phyloP scores from a whole-genome alignment of 2,797 vertebrate genomes.

The Hyperoplus immaculatus region DNA sequence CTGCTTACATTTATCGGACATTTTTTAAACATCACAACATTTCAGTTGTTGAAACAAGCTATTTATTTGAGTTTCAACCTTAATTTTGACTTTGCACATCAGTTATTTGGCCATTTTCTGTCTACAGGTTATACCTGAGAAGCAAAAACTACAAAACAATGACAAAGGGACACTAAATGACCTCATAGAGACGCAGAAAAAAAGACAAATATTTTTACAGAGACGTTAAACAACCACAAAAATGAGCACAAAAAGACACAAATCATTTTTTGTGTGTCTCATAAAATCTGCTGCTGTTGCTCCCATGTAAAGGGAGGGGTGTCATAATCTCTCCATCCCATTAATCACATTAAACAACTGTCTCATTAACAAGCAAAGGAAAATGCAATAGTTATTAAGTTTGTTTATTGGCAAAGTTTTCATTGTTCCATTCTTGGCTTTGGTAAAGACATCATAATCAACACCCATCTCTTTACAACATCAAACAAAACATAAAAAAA shows the following conservation, averaged over 20 bases:
- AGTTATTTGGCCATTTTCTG: neutral
- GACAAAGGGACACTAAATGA: neutral
- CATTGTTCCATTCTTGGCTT: neutral
- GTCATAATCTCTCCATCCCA: neutral
- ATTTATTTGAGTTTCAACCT: neutral
- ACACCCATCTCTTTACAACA: neutral
- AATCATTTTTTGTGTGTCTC: neutral
- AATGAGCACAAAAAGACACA: neutral
- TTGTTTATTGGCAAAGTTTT: neutral
- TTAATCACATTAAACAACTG: neutral
- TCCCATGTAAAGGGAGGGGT: neutral
- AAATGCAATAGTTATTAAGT: neutral
- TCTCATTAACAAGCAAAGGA: neutral
- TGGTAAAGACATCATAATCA: neutral
- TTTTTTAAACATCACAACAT: slow-evolving; percentile 20
- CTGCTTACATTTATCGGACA: slow-evolving; percentile 17
- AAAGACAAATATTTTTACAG: neutral
- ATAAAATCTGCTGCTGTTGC: neutral
- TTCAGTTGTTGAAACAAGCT: slow-evolving; percentile 18
- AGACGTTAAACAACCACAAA: neutral
- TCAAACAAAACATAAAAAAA: slow-evolving; percentile 8
- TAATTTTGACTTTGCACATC: neutral
- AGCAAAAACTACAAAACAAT: neutral
- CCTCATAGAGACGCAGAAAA: neutral
- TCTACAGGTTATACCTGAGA: neutral